Conservation (phyloP, 2,797 vertebrate genomes). For the Rhinogobio ventralis region DNA sequence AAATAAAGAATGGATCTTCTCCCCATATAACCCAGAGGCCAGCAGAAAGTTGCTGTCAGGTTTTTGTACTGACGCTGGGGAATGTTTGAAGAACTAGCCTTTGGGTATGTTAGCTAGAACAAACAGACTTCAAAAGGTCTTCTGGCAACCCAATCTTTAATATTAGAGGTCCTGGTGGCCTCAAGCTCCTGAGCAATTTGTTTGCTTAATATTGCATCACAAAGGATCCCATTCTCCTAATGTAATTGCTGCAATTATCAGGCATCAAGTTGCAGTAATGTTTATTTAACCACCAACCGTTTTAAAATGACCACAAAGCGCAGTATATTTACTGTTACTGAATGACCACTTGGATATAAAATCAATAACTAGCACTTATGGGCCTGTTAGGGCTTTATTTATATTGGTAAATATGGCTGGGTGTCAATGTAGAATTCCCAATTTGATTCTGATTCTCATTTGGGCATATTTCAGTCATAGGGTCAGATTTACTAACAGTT, state of each 20-base stretch:
- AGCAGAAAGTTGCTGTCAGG: conserved; percentile 23
- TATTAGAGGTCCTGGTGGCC: conserved; percentile 5
- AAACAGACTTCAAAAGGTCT: conserved; percentile 21
- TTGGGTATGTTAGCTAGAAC: conserved; percentile 26
- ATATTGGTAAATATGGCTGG: not conserved
- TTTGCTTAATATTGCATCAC: conserved; percentile 8
- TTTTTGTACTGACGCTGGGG: conserved; percentile 21
- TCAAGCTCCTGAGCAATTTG: not conserved
- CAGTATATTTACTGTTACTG: conserved; percentile 1
- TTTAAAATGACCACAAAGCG: not conserved
- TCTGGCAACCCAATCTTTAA: conserved; percentile 31
- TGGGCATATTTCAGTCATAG: not conserved
- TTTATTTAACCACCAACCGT: conserved; percentile 17
- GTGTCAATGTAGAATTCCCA: not conserved
- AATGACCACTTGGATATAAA: conserved; percentile 9
- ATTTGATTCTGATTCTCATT: not conserved
- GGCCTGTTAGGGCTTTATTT: not conserved
- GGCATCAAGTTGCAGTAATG: conserved; percentile 21
- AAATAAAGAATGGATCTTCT: conserved; percentile 23
- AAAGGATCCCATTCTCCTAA: conserved; percentile 12
- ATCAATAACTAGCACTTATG: not conserved
- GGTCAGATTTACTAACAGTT: no score
- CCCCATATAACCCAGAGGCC: conserved; percentile 22
- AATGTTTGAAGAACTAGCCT: conserved; percentile 42
- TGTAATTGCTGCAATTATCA: conserved; percentile 27